Evolutionary conservation across 2,113 vertebrate species (phyloP).

Genomic region (Aspidoscelis tigris): DNA sequence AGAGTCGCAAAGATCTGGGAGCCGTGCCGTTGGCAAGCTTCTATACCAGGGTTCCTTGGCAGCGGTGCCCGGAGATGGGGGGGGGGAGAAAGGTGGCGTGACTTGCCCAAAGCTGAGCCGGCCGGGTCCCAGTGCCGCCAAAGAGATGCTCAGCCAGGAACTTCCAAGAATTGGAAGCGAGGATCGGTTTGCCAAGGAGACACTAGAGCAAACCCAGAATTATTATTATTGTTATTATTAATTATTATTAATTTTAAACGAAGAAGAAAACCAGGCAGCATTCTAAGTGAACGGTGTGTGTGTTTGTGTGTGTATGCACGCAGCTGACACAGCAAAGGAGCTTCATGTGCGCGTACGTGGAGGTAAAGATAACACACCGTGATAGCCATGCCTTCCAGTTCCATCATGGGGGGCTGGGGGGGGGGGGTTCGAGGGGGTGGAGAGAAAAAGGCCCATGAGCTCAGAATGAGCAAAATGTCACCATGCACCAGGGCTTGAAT

Average conservation of each 20-base stretch:
- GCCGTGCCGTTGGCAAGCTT: no score
- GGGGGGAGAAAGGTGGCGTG: rapidly evolving
- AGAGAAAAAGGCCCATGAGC: no score
- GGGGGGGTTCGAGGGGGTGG: no score
- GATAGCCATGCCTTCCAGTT: no score
- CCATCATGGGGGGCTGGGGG: background rate
- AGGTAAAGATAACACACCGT: no score
- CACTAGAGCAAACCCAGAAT: background rate
- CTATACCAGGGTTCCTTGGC: no score
- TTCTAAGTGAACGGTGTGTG: background rate
- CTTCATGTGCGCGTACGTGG: background rate
- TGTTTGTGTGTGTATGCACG: background rate
- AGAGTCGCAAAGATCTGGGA: background rate
- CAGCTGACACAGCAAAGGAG: background rate
- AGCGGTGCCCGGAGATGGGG: no score
- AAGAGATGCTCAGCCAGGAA: no score
- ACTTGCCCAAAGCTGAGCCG: background rate
- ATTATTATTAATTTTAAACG: no score
- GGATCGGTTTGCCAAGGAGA: background rate
- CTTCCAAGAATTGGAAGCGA: background rate
- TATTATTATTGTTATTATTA: no score
- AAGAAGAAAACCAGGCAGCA: background rate
- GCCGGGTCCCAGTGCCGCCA: background rate
- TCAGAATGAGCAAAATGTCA: background rate
- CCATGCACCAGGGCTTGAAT: background rate